A percentile compares a stretch with the other conserved stretches of the same genome.
phyloP scores from a whole-genome alignment of 2,797 vertebrate genomes.

The Diceros bicornis region DNA sequence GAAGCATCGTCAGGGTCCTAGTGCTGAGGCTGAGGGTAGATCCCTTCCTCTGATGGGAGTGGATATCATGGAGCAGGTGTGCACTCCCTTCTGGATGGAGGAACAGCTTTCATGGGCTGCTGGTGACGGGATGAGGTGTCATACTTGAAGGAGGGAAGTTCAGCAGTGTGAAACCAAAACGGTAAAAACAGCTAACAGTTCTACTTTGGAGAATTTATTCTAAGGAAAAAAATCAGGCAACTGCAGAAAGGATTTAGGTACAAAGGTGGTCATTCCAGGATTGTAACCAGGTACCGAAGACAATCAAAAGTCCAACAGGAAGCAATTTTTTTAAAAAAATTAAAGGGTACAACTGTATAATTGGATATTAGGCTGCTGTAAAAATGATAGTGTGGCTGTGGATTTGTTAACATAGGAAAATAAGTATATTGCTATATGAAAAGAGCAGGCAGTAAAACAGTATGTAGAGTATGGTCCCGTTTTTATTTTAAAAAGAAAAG shows the following conservation, averaged over 20 bases:
- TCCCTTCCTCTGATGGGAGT: not conserved
- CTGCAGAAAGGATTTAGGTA: not conserved
- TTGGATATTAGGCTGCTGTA: not conserved
- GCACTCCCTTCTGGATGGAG: not conserved
- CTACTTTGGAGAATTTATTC: conserved; percentile 34
- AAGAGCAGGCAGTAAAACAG: not conserved
- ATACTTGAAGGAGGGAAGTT: not conserved
- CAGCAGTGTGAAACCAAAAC: not conserved
- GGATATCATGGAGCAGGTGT: not conserved
- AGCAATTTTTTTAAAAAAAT: not conserved
- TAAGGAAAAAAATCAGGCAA: not conserved
- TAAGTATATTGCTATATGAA: not conserved
- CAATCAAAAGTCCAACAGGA: not conserved
- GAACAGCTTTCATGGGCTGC: not conserved
- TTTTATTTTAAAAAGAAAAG: conserved; percentile 17
- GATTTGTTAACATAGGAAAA: not conserved
- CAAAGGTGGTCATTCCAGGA: conserved; percentile 12
- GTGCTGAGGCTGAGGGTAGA: not conserved
- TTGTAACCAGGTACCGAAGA: not conserved
- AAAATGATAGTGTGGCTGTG: not conserved
- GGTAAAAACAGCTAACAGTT: not conserved
- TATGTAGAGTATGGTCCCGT: not conserved
- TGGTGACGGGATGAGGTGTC: not conserved
- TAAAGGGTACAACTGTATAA: not conserved
- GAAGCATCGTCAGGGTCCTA: not conserved